A percentile compares a stretch with the other conserved stretches of the same genome.
Evolutionary conservation across 2,113 vertebrate genomes (phyloP).

Genomic region (Zosterops pallidus): DNA sequence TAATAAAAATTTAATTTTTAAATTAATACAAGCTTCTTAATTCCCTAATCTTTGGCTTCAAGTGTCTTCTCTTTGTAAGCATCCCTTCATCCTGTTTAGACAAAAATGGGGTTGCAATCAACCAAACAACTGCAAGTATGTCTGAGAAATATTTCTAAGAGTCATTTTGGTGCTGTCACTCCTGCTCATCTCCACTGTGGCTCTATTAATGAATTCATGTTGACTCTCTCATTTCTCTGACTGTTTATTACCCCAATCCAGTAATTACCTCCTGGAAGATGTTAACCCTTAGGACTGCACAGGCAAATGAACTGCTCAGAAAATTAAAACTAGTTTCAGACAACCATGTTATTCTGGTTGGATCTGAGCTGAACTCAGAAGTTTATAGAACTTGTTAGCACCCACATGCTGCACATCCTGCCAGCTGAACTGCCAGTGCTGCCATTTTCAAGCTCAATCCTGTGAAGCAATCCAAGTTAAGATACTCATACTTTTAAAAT

Average conservation of each 20-base stretch:
- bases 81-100: neutral
- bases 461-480: neutral
- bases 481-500: neutral
- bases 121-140: neutral
- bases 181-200: rapidly evolving
- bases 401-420: neutral
- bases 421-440: neutral
- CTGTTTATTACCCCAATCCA: neutral
- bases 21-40: neutral
- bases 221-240: neutral
- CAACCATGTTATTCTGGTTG: neutral
- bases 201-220: neutral
- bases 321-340: neutral
- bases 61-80: neutral
- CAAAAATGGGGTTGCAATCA: neutral
- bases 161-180: neutral
- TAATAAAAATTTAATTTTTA: neutral
- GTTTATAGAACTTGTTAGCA: neutral
- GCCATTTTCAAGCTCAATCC: neutral
- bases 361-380: neutral
- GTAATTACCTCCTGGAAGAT: neutral
- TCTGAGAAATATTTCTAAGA: neutral
- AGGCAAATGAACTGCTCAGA: neutral
- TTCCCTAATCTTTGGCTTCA: neutral
- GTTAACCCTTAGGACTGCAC: neutral